Base-by-base conservation (phyloP, 2,888 invertebrate genomes). In the Papilio elwesi region DNA sequence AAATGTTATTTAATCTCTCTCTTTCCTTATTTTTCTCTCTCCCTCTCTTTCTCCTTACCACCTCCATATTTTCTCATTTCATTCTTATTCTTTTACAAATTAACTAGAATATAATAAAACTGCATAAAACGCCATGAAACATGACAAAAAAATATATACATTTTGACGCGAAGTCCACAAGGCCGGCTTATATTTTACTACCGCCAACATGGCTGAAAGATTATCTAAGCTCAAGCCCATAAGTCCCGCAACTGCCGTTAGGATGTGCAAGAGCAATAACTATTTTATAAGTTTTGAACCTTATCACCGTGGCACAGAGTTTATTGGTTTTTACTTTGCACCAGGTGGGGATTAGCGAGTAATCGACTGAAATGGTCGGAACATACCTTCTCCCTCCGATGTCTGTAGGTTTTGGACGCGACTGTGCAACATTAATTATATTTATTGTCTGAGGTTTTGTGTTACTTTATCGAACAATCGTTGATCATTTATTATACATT, bases 211-310 rank as follows among this genome's bases (percentile, higher is more conserved):
- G 59, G 59, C 83, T 80, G 77, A 76, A 77, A 82, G 86, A 85
- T 89, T 84, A 88, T 87, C 86, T 81, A 80, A 80, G 79, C 78
- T 79, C 80, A 75, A 80, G 80, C 82, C 78, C 79, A 78, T 82
- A 81, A 82, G 82, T 80, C 81, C 79, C 36, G 15, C 47, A 53
- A 47, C 47, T 49, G 10, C 16, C 53, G 47, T 53, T 48, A 65
- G 65, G 51, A 51, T 36, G n/a, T 36, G 78, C 81, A 79, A 80
- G 79, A 81, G 79, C 79, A 65, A 65, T 65, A 65, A 36, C 65
- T 51, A 65, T 65, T 51, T 51, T 51, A 65, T 36, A 51, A 36
- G 53, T 36, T 65, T 51, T 65, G 36, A 65, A 65, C 49, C 49
- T 65, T 65, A 65, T 65, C 51, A 38, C 65, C 9, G 12, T 11